Conservation (phyloP, 2,113 vertebrate species). For the Nycticebus coucang region DNA sequence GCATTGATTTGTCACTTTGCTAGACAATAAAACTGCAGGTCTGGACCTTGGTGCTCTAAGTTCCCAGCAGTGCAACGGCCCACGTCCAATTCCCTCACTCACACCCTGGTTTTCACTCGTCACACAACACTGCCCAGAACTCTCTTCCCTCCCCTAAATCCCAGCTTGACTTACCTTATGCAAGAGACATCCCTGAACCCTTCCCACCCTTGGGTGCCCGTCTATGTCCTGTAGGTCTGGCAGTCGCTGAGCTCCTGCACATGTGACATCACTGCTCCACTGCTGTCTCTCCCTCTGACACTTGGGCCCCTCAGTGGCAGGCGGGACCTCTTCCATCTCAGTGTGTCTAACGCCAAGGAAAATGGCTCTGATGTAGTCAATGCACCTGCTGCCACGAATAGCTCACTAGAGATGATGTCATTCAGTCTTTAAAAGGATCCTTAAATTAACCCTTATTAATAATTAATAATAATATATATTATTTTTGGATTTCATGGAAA, state of each 20-base stretch:
- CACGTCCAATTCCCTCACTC: background rate
- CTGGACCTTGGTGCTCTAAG: background rate
- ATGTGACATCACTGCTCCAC: too few relatives aligned
- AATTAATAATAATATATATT: background rate
- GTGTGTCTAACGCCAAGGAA: background rate
- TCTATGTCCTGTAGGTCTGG: accelerated
- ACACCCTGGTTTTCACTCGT: background rate
- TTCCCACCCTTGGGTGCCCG: too few relatives aligned
- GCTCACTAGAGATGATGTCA: background rate
- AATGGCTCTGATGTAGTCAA: background rate
- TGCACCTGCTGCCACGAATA: accelerated
- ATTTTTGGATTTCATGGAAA: background rate
- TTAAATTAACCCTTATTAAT: too few relatives aligned
- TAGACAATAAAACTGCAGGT: background rate
- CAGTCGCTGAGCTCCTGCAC: too few relatives aligned
- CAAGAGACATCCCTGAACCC: too few relatives aligned
- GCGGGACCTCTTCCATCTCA: accelerated
- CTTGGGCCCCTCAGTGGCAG: background rate
- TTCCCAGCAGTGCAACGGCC: accelerated
- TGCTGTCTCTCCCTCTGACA: background rate
- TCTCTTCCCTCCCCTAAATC: too few relatives aligned
- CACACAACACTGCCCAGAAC: accelerated
- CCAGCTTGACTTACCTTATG: background rate
- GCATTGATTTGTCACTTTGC: accelerated
- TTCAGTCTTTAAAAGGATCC: background rate